Evolutionary conservation across 2,113 vertebrate species (phyloP), one percentile per base, ranked within the genome.

Genomic region (Aix galericulata): DNA sequence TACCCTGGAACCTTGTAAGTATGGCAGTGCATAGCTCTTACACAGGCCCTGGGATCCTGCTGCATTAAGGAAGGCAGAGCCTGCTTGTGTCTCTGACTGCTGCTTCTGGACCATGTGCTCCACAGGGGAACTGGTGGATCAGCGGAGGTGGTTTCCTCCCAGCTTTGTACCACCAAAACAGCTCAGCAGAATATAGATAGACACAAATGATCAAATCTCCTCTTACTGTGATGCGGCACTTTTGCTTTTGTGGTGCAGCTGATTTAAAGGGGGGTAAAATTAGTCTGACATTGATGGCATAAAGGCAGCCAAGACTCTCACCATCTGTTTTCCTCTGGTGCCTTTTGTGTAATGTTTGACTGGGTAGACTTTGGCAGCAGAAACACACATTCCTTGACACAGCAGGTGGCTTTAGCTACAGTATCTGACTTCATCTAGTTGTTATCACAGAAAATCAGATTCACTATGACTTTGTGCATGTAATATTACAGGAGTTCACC

Each of bases 371-470:
- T 86, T 91, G 91, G 88, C 88, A 97, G 32, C 73, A 78, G 48
- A 83, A 92, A 75, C 67, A 68, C 53, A 78, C 34, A 34, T 90
- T 91, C 73, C 56, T 78, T 86, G 73, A 72, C 73, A 81, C 8
- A 75, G 76, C 68, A 95, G 88, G 80, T 96, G 90, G 38, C 74
- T 95, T 90, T 74, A 92, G 46, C 52, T 52, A 48, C 56, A 75
- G 73, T 26, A 42, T 96, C 94, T 94, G 93, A 81, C 34, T 63
- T 42, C 36, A 2, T 86, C 96, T 72, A 86, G 42, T 60, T 84
- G 46, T 72, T 90, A 88, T 62, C 72, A 63, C 4, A 81, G 67
- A 88, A 91, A 95, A 92, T 94, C 64, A 86, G 18, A 75, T 94
- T 63, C 23, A 2, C n/a, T 91, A 17, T 88, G 86, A 88, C 82